These are phyloP conservation scores for Megatriorchis doriae DNA, from an alignment of 2,113 vertebrate species.

Conservation along the genomic window DNA sequence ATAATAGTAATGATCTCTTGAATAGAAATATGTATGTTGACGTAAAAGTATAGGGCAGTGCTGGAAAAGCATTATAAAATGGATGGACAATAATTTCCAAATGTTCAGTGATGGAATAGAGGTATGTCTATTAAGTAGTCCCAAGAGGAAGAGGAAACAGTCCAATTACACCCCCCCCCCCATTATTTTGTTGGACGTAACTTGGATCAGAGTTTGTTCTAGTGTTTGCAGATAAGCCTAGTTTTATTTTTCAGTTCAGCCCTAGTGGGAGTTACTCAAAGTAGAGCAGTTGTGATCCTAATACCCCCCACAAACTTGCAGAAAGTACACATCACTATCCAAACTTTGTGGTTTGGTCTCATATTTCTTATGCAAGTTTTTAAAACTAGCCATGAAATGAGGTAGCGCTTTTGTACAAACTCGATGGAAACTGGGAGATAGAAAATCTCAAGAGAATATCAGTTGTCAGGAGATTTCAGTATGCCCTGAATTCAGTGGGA, in stretches of 20 bases:
- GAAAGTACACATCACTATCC: background rate
- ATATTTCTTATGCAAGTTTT: constrained; percentile 24
- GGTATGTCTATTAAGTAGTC: background rate
- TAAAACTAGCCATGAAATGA: constrained; percentile 22
- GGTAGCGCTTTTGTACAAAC: background rate
- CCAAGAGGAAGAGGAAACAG: background rate
- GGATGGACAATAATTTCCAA: constrained; percentile 15
- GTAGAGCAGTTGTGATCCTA: background rate
- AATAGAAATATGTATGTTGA: constrained; percentile 56
- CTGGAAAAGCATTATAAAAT: background rate
- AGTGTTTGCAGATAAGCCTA: background rate
- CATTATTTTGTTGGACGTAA: background rate
- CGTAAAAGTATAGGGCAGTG: constrained; percentile 5
- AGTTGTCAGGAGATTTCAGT: constrained; percentile 20
- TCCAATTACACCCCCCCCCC: background rate
- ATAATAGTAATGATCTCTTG: constrained; percentile 67
- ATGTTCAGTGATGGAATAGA: background rate
- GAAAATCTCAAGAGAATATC: constrained; percentile 16
- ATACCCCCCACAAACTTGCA: background rate
- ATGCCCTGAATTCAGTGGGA: background rate
- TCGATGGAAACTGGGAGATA: background rate
- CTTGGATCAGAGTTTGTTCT: background rate
- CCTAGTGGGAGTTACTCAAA: background rate
- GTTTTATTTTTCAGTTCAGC: constrained; percentile 9
- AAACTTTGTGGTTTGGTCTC: constrained; percentile 36